Conservation (phyloP, 2,888 invertebrate species). For the Philonicus albiceps region DNA sequence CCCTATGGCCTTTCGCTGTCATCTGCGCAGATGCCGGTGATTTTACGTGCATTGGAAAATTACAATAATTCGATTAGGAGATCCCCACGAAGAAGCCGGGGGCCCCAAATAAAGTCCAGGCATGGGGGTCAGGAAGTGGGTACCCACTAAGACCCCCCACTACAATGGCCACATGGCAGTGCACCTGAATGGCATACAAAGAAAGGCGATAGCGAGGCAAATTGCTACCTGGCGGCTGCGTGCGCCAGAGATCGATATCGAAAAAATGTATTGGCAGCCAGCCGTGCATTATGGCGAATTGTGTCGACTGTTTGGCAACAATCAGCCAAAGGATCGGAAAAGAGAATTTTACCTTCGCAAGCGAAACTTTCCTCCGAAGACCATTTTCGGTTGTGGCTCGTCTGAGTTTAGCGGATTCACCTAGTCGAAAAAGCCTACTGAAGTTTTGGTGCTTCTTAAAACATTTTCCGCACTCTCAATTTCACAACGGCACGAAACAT, state of each 20-base stretch:
- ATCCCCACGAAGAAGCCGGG: not conserved
- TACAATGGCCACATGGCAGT: not conserved
- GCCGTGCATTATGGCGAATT: not conserved
- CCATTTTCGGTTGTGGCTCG: constrained; percentile 56
- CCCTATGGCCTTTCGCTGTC: not conserved
- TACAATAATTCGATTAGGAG: not conserved
- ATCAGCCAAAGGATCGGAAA: not conserved
- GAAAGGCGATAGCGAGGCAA: not conserved
- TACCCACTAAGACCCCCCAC: not conserved
- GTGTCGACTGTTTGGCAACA: not conserved
- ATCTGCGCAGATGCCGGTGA: not conserved
- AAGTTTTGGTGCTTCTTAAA: not conserved
- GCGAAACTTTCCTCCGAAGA: constrained; percentile 64
- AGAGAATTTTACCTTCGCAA: constrained; percentile 59
- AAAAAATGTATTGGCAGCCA: not conserved
- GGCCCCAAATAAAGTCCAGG: not conserved
- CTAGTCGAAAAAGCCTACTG: not conserved
- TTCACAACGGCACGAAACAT: constrained; percentile 1
- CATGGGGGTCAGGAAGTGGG: not conserved
- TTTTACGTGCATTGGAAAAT: not conserved
- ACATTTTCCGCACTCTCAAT: not conserved
- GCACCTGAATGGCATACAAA: not conserved
- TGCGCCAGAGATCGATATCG: not conserved
- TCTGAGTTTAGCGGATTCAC: not conserved
- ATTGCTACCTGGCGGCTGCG: not conserved